A percentile compares a stretch with the other conserved stretches of the same genome.
These are phyloP conservation scores for Etheostoma cragini DNA, from an alignment of 2,113 vertebrate genomes.

Conservation along the genomic window DNA sequence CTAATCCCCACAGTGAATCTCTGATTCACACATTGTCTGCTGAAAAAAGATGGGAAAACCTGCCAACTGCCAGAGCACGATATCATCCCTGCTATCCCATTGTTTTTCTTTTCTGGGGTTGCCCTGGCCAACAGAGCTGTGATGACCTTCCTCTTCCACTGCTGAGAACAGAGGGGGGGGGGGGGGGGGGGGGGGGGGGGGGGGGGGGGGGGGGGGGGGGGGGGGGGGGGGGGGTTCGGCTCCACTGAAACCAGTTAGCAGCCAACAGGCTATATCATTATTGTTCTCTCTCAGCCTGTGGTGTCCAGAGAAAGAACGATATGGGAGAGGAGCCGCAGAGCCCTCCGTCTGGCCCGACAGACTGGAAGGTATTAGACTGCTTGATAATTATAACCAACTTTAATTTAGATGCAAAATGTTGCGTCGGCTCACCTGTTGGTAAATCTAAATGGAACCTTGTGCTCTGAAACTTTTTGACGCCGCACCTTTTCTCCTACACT, in stretches of 20 bases:
- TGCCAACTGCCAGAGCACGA: constrained; percentile 58
- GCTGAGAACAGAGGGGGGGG: constrained; percentile 34
- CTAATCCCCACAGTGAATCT: constrained; percentile 66
- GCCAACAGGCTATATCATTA: constrained; percentile 44
- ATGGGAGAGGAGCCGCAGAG: constrained; percentile 22
- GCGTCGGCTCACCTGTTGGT: constrained; percentile 38
- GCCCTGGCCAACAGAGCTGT: constrained; percentile 38
- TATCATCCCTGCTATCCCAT: constrained; percentile 65
- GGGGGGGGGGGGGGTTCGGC: too few species aligned
- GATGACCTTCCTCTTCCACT: constrained; percentile 56
- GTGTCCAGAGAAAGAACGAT: constrained; percentile 28
- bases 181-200: too few species aligned
- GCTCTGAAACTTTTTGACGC: neutral
- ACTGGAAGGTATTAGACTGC: constrained; percentile 52
- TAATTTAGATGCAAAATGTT: neutral
- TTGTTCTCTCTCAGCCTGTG: constrained; percentile 50
- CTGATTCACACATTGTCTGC: constrained; percentile 59
- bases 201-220: too few species aligned
- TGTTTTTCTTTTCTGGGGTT: constrained; percentile 67
- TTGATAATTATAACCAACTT: constrained; percentile 42
- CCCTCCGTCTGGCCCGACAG: constrained; percentile 36
- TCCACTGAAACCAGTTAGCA: constrained; percentile 20
- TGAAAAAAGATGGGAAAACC: constrained; percentile 62
- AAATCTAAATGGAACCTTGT: neutral
- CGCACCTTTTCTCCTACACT: neutral